These are phyloP conservation scores for Isaurus tuberculatus DNA, from an alignment of 92 coral and sea anemone species.

Conservation along the genomic window DNA sequence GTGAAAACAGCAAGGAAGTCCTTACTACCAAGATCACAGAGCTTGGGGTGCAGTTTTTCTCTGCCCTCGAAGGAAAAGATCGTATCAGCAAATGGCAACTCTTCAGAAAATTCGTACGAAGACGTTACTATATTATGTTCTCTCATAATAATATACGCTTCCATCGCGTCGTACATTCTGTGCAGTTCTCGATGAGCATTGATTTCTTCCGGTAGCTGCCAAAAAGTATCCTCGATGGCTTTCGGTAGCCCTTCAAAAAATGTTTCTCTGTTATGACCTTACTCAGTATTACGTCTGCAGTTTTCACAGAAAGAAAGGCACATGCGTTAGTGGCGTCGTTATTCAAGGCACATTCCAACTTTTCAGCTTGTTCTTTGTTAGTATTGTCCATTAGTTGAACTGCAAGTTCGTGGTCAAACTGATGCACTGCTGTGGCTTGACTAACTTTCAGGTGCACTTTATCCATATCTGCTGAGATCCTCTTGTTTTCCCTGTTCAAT, in stretches of 20 bases:
- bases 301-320: constrained; percentile 44
- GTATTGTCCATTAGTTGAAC: constrained; percentile 31
- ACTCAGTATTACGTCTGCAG: constrained; percentile 42
- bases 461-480: constrained; percentile 20
- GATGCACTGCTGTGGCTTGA: constrained; percentile 49
- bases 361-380: constrained; percentile 16
- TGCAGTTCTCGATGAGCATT: constrained; percentile 45
- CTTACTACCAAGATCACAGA: constrained; percentile 18
- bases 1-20: constrained; percentile 41
- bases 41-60: constrained; percentile 45
- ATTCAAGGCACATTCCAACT: constrained; percentile 20
- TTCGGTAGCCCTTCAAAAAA: constrained; percentile 21
- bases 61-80: constrained; percentile 51
- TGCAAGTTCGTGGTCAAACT: constrained; percentile 46
- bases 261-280: constrained; percentile 4
- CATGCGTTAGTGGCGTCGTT: constrained; percentile 54
- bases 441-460: constrained; percentile 50
- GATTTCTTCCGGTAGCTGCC: constrained; percentile 48
- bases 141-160: constrained; percentile 53
- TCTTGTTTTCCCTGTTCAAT: constrained; percentile 19
- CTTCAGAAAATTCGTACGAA: constrained; percentile 41
- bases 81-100: constrained; percentile 54
- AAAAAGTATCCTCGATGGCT: constrained; percentile 19
- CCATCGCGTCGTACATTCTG: constrained; percentile 51
- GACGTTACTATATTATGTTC: constrained; percentile 2